Evolutionary conservation across 2,888 invertebrate genomes (phyloP).

Genomic region (Maniola hyperantus): DNA sequence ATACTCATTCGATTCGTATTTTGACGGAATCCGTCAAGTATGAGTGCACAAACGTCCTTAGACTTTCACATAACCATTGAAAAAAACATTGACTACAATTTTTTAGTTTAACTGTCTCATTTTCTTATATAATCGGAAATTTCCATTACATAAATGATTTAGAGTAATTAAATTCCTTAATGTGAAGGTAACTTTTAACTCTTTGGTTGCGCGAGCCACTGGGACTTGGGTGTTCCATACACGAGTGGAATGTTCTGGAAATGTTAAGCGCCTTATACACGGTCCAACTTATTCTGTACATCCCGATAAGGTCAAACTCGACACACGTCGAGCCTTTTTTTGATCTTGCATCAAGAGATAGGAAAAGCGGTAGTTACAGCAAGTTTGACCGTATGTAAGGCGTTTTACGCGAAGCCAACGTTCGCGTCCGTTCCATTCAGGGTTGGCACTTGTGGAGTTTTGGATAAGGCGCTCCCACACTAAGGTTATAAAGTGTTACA

Average conservation of each 20-base stretch:
- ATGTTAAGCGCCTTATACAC: slow-evolving; percentile 22
- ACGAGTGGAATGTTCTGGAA: slow-evolving; percentile 60
- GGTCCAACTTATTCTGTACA: too few species aligned
- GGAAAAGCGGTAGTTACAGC: too few species aligned
- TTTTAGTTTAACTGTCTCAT: not conserved
- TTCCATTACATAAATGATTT: slow-evolving; percentile 5
- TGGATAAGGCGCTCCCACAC: slow-evolving; percentile 41
- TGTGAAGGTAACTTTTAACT: slow-evolving; percentile 77
- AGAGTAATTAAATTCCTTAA: slow-evolving; percentile 56
- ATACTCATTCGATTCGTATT: too few species aligned
- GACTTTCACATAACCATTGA: too few species aligned
- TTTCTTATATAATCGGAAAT: slow-evolving; percentile 11
- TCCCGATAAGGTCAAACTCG: too few species aligned
- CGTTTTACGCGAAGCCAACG: slow-evolving; percentile 34
- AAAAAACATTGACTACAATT: too few species aligned
- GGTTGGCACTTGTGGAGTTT: slow-evolving; percentile 74
- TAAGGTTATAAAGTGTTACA: not conserved
- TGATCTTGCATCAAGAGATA: too few species aligned
- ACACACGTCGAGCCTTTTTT: too few species aligned
- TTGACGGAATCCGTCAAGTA: too few species aligned
- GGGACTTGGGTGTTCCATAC: slow-evolving; percentile 39
- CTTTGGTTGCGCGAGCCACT: slow-evolving; percentile 78
- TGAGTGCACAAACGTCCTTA: too few species aligned
- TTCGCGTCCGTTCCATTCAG: slow-evolving; percentile 49
- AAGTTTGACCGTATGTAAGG: too few species aligned